A percentile compares a stretch with the other conserved stretches of the same genome.
phyloP scores from a whole-genome alignment of 2,797 vertebrate species.

The Macropus fuliginosus region DNA sequence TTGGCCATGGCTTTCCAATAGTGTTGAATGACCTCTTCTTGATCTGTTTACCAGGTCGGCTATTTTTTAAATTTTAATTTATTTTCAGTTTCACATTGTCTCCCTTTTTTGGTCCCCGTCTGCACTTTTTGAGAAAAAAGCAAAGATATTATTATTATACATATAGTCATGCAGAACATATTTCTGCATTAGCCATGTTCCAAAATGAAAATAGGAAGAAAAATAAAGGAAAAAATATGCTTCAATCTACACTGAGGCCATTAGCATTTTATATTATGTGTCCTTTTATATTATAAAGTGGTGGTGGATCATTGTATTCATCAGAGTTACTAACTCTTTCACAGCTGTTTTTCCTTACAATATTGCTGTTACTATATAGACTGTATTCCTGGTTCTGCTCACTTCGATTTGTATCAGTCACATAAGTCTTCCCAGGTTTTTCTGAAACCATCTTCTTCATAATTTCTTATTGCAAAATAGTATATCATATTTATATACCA shows the following conservation, averaged over 20 bases:
- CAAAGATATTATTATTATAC: background rate
- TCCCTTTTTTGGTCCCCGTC: background rate
- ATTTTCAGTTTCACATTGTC: background rate
- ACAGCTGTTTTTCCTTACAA: background rate
- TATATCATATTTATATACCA: background rate
- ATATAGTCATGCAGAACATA: background rate
- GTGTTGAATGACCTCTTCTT: background rate
- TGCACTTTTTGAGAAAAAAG: background rate
- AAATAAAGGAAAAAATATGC: background rate
- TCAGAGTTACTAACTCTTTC: background rate
- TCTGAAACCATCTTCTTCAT: background rate
- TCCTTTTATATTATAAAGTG: background rate
- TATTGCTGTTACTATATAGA: background rate
- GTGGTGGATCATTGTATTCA: background rate
- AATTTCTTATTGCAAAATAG: background rate
- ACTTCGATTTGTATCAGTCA: background rate
- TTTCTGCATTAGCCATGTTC: background rate
- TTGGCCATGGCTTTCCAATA: background rate
- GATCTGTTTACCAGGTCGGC: background rate
- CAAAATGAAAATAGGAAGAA: background rate
- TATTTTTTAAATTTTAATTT: background rate
- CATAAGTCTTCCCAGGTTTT: background rate
- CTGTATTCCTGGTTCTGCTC: background rate
- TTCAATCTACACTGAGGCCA: background rate
- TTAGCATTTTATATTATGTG: background rate